These are phyloP conservation scores for Notodonta ziczac DNA, from an alignment of 2,888 invertebrate species.

Conservation along the genomic window DNA sequence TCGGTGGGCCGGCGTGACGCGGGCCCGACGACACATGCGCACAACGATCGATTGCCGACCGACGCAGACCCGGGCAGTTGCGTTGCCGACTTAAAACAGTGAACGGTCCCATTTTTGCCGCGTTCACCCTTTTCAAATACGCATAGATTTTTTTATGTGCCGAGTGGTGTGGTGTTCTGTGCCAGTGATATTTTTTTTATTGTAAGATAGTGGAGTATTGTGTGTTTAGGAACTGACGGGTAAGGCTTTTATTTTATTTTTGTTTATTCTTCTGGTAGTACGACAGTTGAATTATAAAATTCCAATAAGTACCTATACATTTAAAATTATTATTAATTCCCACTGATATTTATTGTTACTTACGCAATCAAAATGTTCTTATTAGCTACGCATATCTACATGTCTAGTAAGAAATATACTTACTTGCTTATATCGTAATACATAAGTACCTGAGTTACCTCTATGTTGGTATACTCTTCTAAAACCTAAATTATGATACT, in stretches of 20 bases:
- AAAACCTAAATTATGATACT: no score
- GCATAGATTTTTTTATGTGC: slow-evolving; percentile 60
- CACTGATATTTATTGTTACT: no score
- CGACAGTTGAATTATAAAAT: no score
- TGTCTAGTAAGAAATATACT: no score
- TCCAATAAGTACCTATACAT: no score
- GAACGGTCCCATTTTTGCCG: slow-evolving; percentile 50
- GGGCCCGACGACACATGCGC: slow-evolving; percentile 69
- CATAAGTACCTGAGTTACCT: no score
- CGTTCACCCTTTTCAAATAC: slow-evolving; percentile 60
- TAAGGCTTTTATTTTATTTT: slow-evolving; percentile 28
- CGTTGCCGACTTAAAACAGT: slow-evolving; percentile 50
- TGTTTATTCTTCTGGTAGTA: no score
- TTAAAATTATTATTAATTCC: no score
- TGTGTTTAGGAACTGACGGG: slow-evolving; percentile 37
- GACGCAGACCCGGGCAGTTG: slow-evolving; percentile 72
- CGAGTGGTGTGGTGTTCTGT: slow-evolving; percentile 45
- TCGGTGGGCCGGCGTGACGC: slow-evolving; percentile 69
- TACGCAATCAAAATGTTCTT: no score
- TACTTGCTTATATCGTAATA: not conserved
- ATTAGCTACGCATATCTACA: no score
- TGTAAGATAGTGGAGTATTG: slow-evolving; percentile 29
- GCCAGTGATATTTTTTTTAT: slow-evolving; percentile 29
- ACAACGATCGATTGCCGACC: slow-evolving; percentile 69
- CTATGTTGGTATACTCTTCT: no score